These are phyloP conservation scores for Cryptoleucopteryx plumbea DNA, from an alignment of 2,113 vertebrate genomes.

Conservation along the genomic window DNA sequence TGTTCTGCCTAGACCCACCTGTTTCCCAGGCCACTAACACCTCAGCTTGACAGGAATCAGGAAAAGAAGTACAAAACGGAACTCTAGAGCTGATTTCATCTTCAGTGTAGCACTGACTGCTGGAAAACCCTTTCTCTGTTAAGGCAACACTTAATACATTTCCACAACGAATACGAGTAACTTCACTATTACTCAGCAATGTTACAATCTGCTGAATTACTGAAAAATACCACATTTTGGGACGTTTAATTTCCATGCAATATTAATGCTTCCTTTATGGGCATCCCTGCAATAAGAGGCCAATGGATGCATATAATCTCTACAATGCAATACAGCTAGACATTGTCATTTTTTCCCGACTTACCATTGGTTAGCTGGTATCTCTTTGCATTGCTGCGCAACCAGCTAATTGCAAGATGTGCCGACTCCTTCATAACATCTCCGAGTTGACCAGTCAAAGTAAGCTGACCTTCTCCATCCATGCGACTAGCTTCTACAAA, in stretches of 20 bases:
- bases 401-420: constrained; percentile 95
- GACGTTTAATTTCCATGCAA: not conserved
- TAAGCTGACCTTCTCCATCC: constrained; percentile 95
- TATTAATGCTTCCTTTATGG: not conserved
- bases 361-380: constrained; percentile 89
- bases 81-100: not conserved
- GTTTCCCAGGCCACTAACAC: not conserved
- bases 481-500: constrained; percentile 96
- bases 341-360: not conserved
- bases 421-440: constrained; percentile 98
- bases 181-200: not conserved
- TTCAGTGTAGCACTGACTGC: accelerated
- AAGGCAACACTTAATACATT: accelerated
- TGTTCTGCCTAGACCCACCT: not conserved
- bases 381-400: constrained; percentile 89
- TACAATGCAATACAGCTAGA: accelerated
- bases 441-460: constrained; percentile 91
- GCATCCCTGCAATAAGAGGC: not conserved
- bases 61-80: not conserved
- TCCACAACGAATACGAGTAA: accelerated
- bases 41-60: not conserved
- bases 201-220: too few relatives aligned
- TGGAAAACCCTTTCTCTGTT: not conserved
- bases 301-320: accelerated
- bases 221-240: not conserved